Conservation (phyloP, 2,113 vertebrate species). For the Clarias macrocephalus region DNA sequence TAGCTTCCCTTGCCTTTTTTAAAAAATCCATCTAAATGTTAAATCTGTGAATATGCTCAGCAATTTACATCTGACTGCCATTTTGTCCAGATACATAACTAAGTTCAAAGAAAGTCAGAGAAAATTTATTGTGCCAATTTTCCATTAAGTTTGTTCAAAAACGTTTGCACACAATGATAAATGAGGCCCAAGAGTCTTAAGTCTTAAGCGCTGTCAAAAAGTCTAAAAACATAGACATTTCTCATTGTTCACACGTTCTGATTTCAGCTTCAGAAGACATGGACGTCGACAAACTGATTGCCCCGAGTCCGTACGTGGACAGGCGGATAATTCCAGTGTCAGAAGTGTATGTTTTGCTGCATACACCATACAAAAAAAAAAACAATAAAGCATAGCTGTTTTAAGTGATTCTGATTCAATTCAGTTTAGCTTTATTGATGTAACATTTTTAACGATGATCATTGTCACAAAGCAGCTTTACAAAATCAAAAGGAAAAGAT, state of each 20-base stretch:
- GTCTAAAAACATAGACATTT: background rate
- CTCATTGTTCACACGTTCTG: background rate
- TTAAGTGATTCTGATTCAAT: too few relatives aligned
- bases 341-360: slow-evolving; percentile 76
- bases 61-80: background rate
- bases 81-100: background rate
- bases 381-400: background rate
- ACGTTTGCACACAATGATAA: background rate
- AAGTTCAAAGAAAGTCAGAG: too few relatives aligned
- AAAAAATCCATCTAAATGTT: too few relatives aligned
- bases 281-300: slow-evolving; percentile 64
- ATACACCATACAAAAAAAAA: background rate
- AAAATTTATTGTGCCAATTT: background rate
- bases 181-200: background rate
- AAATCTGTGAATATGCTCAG: background rate
- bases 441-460: too few relatives aligned
- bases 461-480: too few relatives aligned
- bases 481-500: too few relatives aligned
- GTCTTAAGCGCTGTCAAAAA: background rate
- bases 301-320: slow-evolving; percentile 67
- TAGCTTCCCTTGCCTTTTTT: background rate
- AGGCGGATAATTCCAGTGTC: slow-evolving; percentile 82
- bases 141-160: background rate
- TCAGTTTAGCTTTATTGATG: too few relatives aligned
- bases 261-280: slow-evolving; percentile 73